These are phyloP conservation scores for Neodon shergylaensis DNA, from an alignment of 2,113 vertebrate species.

Conservation along the genomic window DNA sequence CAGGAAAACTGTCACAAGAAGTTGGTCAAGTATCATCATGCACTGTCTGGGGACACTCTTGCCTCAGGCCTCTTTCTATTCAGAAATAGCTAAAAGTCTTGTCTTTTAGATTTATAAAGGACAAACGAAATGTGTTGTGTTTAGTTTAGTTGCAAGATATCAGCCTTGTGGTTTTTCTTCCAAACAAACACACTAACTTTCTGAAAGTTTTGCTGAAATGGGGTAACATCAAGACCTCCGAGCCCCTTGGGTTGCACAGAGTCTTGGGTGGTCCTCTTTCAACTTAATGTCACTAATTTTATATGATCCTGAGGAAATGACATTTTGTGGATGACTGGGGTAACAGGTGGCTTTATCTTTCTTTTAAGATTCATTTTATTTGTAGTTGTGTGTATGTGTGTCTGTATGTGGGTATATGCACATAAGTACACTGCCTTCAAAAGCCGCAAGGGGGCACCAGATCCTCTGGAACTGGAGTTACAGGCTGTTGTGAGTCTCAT, in stretches of 20 bases:
- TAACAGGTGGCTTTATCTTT: background rate
- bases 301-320: background rate
- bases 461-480: background rate
- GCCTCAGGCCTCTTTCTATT: background rate
- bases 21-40: background rate
- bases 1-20: background rate
- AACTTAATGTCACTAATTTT: background rate
- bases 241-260: background rate
- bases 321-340: background rate
- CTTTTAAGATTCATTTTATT: background rate
- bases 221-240: background rate
- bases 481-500: too few relatives aligned
- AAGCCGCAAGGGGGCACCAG: background rate
- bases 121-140: background rate
- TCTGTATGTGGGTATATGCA: background rate
- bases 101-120: background rate
- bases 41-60: background rate
- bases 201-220: background rate
- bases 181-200: background rate
- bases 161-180: background rate
- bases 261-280: background rate
- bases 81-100: background rate
- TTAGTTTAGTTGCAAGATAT: conserved; percentile 15
- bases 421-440: too few relatives aligned
- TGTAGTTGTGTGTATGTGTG: background rate